Percentiles rank a stretch among this genome's conserved stretches.
phyloP scores from a whole-genome alignment of 2,797 vertebrate species.

The Tapera naevia region DNA sequence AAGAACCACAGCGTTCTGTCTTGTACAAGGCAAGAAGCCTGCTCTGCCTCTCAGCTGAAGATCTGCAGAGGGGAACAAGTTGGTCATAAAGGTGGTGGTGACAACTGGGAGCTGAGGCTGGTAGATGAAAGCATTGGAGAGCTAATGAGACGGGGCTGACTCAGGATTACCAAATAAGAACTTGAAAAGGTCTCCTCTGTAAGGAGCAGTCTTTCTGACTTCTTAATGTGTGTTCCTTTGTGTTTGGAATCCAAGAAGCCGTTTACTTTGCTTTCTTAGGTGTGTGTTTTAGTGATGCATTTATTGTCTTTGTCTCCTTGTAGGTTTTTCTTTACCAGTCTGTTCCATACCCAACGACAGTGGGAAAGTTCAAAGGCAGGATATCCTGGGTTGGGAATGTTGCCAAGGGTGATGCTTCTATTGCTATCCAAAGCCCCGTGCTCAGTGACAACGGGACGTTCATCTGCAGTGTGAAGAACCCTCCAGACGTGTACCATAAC shows the following conservation, averaged over 20 bases:
- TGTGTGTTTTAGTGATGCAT: rapidly evolving
- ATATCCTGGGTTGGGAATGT: slow-evolving; percentile 85
- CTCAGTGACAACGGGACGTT: slow-evolving; percentile 90
- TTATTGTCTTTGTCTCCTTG: not conserved
- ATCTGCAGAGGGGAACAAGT: not conserved
- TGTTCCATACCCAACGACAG: slow-evolving; percentile 71
- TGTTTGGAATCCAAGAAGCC: not conserved
- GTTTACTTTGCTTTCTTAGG: not conserved
- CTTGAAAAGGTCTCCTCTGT: not conserved
- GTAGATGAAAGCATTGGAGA: not conserved
- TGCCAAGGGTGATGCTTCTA: slow-evolving; percentile 81
- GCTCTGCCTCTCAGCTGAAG: not conserved
- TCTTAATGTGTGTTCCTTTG: not conserved
- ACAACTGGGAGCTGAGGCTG: not conserved
- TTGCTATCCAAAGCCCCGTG: slow-evolving; percentile 80
- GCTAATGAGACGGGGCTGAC: not conserved
- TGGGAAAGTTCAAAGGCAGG: slow-evolving; percentile 82
- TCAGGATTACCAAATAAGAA: not conserved
- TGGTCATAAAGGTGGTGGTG: not conserved
- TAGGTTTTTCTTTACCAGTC: slow-evolving; percentile 92
- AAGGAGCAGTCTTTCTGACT: not conserved
- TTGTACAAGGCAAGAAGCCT: not conserved
- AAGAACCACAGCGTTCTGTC: not conserved
- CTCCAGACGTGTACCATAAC: slow-evolving; percentile 90
- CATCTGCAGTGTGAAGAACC: slow-evolving; percentile 89